Conservation (phyloP, 2,113 vertebrate species). For the Aptenodytes patagonicus region DNA sequence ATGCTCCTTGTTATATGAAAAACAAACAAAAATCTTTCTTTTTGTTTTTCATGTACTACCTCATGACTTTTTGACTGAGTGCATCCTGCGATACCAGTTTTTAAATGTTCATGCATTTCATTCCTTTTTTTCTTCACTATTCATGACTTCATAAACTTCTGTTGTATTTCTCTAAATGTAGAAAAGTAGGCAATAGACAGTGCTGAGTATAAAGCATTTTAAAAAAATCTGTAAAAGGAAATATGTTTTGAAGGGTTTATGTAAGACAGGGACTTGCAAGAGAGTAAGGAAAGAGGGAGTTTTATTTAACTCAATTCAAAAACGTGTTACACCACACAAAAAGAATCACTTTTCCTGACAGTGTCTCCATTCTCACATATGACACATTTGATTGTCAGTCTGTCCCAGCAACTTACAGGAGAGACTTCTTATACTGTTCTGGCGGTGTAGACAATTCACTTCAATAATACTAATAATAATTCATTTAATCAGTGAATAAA, state of each 20-base stretch:
- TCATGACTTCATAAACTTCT: neutral
- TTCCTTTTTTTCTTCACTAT: neutral
- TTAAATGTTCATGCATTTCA: neutral
- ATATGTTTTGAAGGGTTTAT: neutral
- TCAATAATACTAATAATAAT: neutral
- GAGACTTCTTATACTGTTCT: neutral
- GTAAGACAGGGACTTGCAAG: neutral
- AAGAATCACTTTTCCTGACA: neutral
- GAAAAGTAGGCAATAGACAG: neutral
- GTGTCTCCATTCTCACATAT: neutral
- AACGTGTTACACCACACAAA: neutral
- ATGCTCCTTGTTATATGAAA: neutral
- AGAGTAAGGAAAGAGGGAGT: neutral
- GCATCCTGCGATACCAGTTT: neutral
- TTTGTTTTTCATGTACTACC: neutral
- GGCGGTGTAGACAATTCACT: neutral
- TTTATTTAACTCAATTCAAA: neutral
- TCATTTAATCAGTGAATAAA: neutral
- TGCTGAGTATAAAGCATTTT: neutral
- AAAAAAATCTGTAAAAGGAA: neutral
- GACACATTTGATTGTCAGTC: neutral
- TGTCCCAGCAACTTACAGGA: neutral
- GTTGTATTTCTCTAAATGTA: neutral
- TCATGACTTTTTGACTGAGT: neutral
- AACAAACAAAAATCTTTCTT: neutral